Conservation (phyloP, 2,113 vertebrate species). For the Dipodomys spectabilis region DNA sequence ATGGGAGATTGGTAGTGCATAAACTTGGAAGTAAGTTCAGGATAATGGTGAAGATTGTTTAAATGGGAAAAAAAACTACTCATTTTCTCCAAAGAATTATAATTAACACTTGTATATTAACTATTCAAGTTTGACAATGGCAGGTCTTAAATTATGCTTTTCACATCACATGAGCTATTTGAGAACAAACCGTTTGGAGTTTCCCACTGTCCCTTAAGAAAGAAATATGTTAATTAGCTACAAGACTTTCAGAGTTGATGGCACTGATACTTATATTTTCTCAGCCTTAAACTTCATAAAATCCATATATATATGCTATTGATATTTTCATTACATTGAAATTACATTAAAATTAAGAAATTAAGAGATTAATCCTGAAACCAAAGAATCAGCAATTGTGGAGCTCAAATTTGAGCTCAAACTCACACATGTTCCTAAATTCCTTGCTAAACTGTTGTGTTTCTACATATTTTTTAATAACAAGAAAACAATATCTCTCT, state of each 20-base stretch:
- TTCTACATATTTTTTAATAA: background rate
- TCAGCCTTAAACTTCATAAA: background rate
- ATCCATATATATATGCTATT: background rate
- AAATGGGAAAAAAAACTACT: conserved; percentile 35
- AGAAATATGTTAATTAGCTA: background rate
- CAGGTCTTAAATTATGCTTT: background rate
- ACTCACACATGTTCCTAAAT: background rate
- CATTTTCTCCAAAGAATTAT: background rate
- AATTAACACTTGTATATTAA: background rate
- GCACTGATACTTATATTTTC: background rate
- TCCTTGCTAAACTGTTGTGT: background rate
- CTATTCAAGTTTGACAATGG: background rate
- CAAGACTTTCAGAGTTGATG: background rate
- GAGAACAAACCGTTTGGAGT: background rate
- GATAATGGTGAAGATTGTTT: background rate
- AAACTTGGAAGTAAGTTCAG: background rate
- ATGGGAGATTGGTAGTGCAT: background rate
- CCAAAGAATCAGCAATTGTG: background rate
- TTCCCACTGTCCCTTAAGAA: background rate
- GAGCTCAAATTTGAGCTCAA: background rate
- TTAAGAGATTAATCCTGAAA: background rate
- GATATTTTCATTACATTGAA: background rate
- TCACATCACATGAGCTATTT: background rate
- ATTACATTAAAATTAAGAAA: background rate
- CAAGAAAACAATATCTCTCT: background rate